Evolutionary conservation across 2,888 invertebrate species (phyloP), one percentile per base, ranked within the genome.

Genomic region (Sclerodermus sp.): DNA sequence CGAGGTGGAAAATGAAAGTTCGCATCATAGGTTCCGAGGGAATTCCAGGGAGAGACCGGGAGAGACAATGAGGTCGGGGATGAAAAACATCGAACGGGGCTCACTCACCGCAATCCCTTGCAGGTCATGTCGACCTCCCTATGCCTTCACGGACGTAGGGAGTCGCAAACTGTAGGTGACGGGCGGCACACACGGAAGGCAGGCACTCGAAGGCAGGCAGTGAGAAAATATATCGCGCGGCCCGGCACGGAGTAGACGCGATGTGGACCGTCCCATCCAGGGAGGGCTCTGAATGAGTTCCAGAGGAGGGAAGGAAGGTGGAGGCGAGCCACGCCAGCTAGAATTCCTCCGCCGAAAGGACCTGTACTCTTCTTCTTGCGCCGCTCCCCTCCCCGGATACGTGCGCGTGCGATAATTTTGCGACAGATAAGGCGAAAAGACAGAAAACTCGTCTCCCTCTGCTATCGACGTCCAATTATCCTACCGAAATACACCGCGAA

Each of bases 241-340:
- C 67, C 66, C 67, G 71, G 70, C 63, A 64, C 60, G 23, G 64
- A 70, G 66, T 56, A 58, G 67, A 68, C 66, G 70, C 61, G 64
- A 54, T 64, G 70, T 64, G 67, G 66, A 66, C 63, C 69, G 71
- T 76, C 74, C 76, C 76, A 74, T 76, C 73, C 76, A 71, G 73
- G 73, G 70, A 72, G 74, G 74, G 68, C 72, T 71, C 70, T 72
- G 70, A 71, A 72, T 74, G 72, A 70, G 72, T 66, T 60, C 63
- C 54, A 63, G 59, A 45, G 52, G 55, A 57, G 45, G 43, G 63
- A 64, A 64, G 59, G 58, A 63, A 63, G 62, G 64, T 60, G 62
- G 60, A 59, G 62, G 66, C 60, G 65, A 66, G 67, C 68, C 70
- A 69, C 71, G 72, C 73, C 67, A 71, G 67, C 69, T 71, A 69